Evolutionary conservation across 1,140 invertebrate genomes (phyloP).

Genomic region (Melanaphis sacchari): DNA sequence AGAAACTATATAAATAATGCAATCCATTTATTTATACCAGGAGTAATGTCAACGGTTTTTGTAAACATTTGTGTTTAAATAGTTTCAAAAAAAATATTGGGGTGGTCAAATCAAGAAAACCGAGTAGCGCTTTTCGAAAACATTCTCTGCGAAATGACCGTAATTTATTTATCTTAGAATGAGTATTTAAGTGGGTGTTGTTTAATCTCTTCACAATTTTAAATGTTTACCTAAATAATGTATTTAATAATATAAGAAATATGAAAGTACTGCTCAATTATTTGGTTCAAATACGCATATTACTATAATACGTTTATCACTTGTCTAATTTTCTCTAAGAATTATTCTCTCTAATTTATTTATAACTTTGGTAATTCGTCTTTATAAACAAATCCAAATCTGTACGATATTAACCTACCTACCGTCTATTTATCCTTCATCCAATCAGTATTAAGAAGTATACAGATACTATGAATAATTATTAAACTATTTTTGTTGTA

Average conservation of each 20-base stretch:
- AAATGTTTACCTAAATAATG: neutral
- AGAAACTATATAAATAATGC: neutral
- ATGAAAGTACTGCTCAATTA: neutral
- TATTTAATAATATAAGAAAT: neutral
- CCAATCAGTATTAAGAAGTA: neutral
- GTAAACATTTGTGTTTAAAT: neutral
- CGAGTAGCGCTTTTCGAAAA: conserved; percentile 19
- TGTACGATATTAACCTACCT: neutral
- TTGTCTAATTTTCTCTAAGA: no score
- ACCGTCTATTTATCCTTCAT: neutral
- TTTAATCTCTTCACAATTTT: neutral
- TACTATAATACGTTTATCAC: neutral
- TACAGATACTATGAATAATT: neutral
- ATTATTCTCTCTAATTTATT: no score
- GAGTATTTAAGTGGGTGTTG: neutral
- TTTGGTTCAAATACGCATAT: neutral
- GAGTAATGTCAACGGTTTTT: neutral
- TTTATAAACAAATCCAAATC: neutral
- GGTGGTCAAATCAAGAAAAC: conserved; percentile 16
- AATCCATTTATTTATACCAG: conserved; percentile 7
- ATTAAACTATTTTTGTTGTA: neutral
- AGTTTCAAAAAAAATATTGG: neutral
- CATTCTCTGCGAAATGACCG: neutral
- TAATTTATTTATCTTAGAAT: conserved; percentile 22
- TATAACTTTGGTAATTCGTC: neutral